Conservation (phyloP, 2,888 invertebrate species). For the Ferdinandea cuprea region DNA sequence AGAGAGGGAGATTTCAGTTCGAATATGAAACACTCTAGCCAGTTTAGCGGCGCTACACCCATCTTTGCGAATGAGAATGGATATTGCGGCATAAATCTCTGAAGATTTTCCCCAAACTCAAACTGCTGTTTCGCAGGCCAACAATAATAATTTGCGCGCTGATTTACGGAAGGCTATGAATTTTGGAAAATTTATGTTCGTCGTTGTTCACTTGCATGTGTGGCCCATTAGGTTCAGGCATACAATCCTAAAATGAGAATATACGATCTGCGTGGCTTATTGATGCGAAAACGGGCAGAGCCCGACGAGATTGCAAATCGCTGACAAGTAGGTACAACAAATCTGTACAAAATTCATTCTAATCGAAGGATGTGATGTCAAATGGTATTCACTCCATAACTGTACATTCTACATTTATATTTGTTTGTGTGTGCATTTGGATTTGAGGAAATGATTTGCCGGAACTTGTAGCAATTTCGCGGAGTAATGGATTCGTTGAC, state of each 20-base stretch:
- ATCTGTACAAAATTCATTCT: not conserved
- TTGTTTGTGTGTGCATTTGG: slow-evolving; percentile 29
- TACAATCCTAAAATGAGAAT: slow-evolving; percentile 18
- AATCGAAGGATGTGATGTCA: slow-evolving; percentile 40
- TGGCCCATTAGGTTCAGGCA: slow-evolving; percentile 50
- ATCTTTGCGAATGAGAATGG: slow-evolving; percentile 20
- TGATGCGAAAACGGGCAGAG: slow-evolving; percentile 35
- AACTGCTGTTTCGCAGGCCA: slow-evolving; percentile 57
- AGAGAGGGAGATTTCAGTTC: slow-evolving; percentile 15
- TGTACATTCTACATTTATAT: slow-evolving; percentile 3
- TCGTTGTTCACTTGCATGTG: slow-evolving; percentile 34
- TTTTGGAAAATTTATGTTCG: slow-evolving; percentile 43
- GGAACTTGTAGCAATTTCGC: too few species aligned
- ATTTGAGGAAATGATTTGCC: too few species aligned
- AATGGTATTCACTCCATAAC: slow-evolving; percentile 28
- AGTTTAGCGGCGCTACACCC: not conserved
- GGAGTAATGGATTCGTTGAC: too few species aligned
- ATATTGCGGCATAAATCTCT: slow-evolving; percentile 64
- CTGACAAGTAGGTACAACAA: not conserved
- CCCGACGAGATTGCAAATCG: slow-evolving; percentile 23
- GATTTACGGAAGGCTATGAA: slow-evolving; percentile 65
- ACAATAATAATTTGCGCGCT: slow-evolving; percentile 67
- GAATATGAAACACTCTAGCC: not conserved
- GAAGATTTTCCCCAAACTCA: slow-evolving; percentile 22
- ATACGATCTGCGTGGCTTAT: slow-evolving; percentile 31